Conservation (phyloP, 1,140 invertebrate genomes). For the Nixonia krombeini region DNA sequence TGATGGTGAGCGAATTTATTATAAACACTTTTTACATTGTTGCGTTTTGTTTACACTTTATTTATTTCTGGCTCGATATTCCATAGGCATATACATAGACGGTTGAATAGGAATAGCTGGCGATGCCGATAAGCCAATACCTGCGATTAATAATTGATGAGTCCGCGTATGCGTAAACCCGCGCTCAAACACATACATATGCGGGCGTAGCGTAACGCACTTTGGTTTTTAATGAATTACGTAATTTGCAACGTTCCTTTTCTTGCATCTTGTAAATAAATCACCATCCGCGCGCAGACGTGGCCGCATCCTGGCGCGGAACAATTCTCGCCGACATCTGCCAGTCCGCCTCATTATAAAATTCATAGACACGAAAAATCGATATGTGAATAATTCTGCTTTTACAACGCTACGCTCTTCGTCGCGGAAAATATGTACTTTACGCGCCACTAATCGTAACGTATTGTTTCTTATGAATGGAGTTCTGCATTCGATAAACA, state of each 20-base stretch:
- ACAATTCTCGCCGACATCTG: no score
- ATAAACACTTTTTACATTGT: no score
- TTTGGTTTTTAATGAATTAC: constrained; percentile 18
- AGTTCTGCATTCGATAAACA: no score
- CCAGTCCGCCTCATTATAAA: no score
- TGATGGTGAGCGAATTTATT: no score
- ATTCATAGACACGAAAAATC: constrained; percentile 38
- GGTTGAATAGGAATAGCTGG: constrained; percentile 1
- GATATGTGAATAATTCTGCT: constrained; percentile 22
- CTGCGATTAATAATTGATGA: constrained; percentile 25
- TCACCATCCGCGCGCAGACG: no score
- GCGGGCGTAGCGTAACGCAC: neutral
- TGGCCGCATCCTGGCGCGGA: no score
- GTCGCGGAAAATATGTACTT: no score
- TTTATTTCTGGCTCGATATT: neutral
- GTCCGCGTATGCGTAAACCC: constrained; percentile 6
- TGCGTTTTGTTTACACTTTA: neutral
- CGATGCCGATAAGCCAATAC: constrained; percentile 4
- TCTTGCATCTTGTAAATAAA: neutral
- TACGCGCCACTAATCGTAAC: no score
- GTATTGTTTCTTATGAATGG: no score
- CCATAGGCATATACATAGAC: neutral
- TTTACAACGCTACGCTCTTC: constrained; percentile 1
- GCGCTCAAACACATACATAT: no score
- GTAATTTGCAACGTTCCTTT: constrained; percentile 6